Evolutionary conservation across 2,888 invertebrate genomes (phyloP), one percentile per base, ranked within the genome.

Genomic region (Atethmia centrago): DNA sequence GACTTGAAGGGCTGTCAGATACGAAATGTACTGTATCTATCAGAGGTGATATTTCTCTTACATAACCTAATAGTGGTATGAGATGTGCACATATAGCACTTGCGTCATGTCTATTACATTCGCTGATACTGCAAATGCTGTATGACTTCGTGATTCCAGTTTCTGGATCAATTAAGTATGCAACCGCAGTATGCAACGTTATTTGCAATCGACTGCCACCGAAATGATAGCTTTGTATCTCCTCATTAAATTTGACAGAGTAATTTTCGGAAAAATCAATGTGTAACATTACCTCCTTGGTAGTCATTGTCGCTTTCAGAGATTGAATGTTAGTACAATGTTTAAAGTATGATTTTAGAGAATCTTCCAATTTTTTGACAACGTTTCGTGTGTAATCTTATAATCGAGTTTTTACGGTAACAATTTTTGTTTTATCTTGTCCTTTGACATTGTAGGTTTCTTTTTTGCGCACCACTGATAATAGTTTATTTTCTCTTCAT

Each of bases 1-100:
- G 81, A 42, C 74, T 76, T 62, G 68, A 64, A 36, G 47, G 47
- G 40, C 40, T 40, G 40, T 40, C 40, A 40, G 40, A 40, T 40
- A 82, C 9, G 28, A 82, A 77, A 72, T 82, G 73, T 55, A 79
- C n/a, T 68, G 79, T 77, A 28, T 73, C 72, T 49, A 77, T 75
- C 1, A 61, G 36, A 1, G 74, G 71, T 25, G 73, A 53, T 45
- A 65, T 69, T 77, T 73, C 67, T 68, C 21, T 28, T 31, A 73
- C 25, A 62, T 73, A 67, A 19, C 62, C 67, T 25, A 78, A 28
- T 25, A 71, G 62, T 47, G 83, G 80, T 66, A 79, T 56, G 7
- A 80, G 55, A 75, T 83, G 80, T 31, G 81, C 81, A 77, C 79
- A 81, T 56, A 77, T 66, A 56, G 83, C 83, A 21, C 51, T 51